Conservation (phyloP, 2,888 invertebrate species). For the Melanargia galathea region DNA sequence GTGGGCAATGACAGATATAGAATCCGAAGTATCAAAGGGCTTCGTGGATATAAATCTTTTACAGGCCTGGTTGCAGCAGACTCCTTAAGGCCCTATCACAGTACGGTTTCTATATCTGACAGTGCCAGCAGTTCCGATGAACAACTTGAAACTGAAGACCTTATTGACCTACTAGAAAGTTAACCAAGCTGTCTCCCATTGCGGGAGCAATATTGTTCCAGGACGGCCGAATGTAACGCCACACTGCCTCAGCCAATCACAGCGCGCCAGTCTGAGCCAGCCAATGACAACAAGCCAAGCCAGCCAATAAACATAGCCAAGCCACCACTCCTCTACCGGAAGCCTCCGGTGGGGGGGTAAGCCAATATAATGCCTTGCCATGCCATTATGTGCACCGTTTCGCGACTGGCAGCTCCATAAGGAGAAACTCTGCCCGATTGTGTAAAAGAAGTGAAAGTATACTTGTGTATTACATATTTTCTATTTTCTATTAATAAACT, state of each 20-base stretch:
- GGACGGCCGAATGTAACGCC: constrained; percentile 2
- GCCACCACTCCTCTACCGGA: no score
- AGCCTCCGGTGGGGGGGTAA: no score
- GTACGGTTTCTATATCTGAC: constrained; percentile 1
- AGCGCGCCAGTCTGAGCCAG: no score
- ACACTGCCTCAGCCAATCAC: not conserved
- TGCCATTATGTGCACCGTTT: no score
- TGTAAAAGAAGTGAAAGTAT: no score
- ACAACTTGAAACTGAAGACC: constrained; percentile 43
- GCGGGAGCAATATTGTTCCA: not conserved
- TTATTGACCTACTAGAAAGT: constrained; percentile 40
- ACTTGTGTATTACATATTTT: no score
- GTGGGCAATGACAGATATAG: not conserved
- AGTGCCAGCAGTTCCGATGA: constrained; percentile 41
- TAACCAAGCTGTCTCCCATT: constrained; percentile 31
- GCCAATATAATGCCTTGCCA: no score
- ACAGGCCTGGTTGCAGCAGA: not conserved
- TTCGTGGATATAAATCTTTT: not conserved
- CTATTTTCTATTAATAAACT: no score
- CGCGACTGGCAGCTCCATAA: no score
- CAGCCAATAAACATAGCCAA: no score
- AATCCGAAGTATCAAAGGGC: not conserved
- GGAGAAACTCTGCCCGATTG: no score
- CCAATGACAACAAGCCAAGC: no score
- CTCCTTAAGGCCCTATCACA: not conserved